Base-by-base conservation (phyloP, 2,888 invertebrate species). In the Pheosia tremula region DNA sequence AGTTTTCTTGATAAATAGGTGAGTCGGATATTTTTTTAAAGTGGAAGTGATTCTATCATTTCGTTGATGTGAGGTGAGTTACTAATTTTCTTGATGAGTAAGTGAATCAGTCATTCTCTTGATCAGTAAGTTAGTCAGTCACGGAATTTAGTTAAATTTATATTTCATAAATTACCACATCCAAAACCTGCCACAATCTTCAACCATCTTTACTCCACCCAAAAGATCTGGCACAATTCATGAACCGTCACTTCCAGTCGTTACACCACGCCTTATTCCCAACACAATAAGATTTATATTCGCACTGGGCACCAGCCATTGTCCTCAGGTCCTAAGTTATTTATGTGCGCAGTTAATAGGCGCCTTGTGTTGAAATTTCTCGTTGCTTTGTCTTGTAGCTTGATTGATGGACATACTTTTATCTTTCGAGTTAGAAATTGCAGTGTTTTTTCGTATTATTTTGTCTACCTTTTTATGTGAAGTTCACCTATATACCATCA, bases 261-360 rank as follows among this genome's bases (percentile, higher is more conserved):
- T 53, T 36, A 7, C 36, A 36, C 56, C 56, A 11, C 59, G 60
- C 38, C 61, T 61, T 61, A 71, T 63, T 60, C n/a, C 65, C 63
- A n/a, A 13, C 8, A 58, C 56, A 58, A 62, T 69, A 75, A 61
- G 71, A 68, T 68, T 43, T 36, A 62, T 38, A 59, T 61, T 73
- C 64, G 54, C 58, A 10, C 59, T 39, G 49, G 52, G 57, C n/a
- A 2, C 37, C 38, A 24, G 7, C 62, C 66, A 68, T 72, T 72
- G 67, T 64, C 63, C 64, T 36, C 37, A 13, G 41, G 54, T 56
- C 39, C 52, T 52, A 39, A 68, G 74, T 74, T 74, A 74, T 74
- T 74, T 74, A 74, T 74, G 67, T 64, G 59, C 65, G 61, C 57
- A 69, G 69, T 74, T 74, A 70, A 70, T 62, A 69, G 56, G 8